These are phyloP conservation scores for Hybos culiciformis DNA, from an alignment of 2,888 invertebrate species.

Conservation along the genomic window DNA sequence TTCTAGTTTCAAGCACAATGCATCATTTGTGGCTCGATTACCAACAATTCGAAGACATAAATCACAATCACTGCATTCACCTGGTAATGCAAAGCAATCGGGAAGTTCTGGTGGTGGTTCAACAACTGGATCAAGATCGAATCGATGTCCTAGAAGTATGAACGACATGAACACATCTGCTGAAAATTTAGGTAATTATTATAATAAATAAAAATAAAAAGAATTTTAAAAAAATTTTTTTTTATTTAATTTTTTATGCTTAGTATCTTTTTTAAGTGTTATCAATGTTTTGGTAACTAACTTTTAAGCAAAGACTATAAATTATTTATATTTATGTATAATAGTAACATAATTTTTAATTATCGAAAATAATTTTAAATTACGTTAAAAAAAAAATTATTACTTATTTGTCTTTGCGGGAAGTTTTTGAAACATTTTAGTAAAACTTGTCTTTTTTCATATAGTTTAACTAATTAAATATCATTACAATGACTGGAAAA, in stretches of 20 bases:
- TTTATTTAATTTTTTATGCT: slow-evolving; percentile 5
- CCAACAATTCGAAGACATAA: slow-evolving; percentile 76
- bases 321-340: no score
- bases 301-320: no score
- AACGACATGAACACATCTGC: slow-evolving; percentile 60
- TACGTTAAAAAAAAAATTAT: neutral
- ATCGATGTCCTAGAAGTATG: slow-evolving; percentile 46
- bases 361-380: neutral
- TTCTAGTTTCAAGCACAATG: slow-evolving; percentile 83
- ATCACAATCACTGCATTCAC: slow-evolving; percentile 63
- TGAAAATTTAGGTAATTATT: slow-evolving; percentile 57
- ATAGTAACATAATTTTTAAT: neutral
- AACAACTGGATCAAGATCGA: slow-evolving; percentile 22
- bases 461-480: no score
- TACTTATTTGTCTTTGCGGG: no score
- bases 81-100: slow-evolving; percentile 32
- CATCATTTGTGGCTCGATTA: slow-evolving; percentile 81
- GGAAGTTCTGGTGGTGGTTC: neutral
- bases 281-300: no score
- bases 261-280: neutral
- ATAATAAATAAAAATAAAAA: slow-evolving; percentile 4
- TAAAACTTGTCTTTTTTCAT: no score
- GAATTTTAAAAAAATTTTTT: neutral
- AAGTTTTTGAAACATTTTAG: no score
- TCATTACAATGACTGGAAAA: no score